phyloP scores from a whole-genome alignment of 2,797 vertebrate species.

The Crax fasciolata region DNA sequence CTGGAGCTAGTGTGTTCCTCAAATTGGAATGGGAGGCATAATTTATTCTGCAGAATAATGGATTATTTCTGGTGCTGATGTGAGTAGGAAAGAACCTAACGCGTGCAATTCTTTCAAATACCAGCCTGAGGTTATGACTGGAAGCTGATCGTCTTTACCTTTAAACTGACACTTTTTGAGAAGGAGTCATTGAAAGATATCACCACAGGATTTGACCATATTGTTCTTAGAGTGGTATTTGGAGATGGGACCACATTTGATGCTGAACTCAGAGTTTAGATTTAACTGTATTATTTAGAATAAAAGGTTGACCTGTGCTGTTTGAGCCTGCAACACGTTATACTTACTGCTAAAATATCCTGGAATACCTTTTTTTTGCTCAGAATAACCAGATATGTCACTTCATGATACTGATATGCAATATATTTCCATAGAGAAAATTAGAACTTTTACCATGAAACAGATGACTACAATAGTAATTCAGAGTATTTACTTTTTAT shows the following conservation, averaged over 20 bases:
- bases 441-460: constrained; percentile 75
- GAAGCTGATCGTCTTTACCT: constrained; percentile 38
- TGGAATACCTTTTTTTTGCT: constrained; percentile 70
- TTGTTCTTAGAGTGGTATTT: constrained; percentile 35
- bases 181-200: constrained; percentile 10
- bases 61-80: constrained; percentile 9
- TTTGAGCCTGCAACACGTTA: constrained; percentile 74
- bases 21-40: background rate
- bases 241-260: constrained; percentile 49
- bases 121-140: constrained; percentile 51
- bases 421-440: constrained; percentile 80
- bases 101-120: background rate
- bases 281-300: constrained; percentile 16
- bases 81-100: constrained; percentile 4
- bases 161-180: constrained; percentile 61
- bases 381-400: constrained; percentile 72
- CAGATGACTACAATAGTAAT: constrained; percentile 71
- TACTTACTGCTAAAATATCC: constrained; percentile 72
- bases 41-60: constrained; percentile 15
- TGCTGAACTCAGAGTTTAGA: constrained; percentile 50
- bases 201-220: constrained; percentile 16
- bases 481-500: constrained; percentile 81
- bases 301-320: constrained; percentile 52
- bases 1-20: background rate
- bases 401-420: constrained; percentile 76